These are phyloP conservation scores for Drosophila rhopaloa DNA, from an alignment of 1,140 invertebrate species.

Conservation along the genomic window DNA sequence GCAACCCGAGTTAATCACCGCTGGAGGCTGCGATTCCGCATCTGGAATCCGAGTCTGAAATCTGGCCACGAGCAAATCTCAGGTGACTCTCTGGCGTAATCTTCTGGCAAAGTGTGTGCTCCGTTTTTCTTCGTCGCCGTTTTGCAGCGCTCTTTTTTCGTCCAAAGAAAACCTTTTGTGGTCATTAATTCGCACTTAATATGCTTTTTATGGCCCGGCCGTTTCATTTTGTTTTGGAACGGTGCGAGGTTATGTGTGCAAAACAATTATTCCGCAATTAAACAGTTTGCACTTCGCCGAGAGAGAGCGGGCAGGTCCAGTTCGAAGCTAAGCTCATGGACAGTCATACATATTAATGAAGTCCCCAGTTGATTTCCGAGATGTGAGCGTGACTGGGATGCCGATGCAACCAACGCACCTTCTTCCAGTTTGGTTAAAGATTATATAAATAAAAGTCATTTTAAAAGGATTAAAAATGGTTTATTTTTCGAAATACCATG, in stretches of 20 bases:
- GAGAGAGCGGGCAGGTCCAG: slow-evolving; percentile 22
- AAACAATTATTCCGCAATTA: slow-evolving; percentile 84
- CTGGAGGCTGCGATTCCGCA: slow-evolving; percentile 40
- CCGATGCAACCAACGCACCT: background rate
- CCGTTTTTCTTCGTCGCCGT: slow-evolving; percentile 26
- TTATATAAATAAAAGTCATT: background rate
- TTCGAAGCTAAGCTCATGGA: slow-evolving; percentile 45
- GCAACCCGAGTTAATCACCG: slow-evolving; percentile 65
- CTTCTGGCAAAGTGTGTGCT: slow-evolving; percentile 40
- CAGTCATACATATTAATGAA: slow-evolving; percentile 74
- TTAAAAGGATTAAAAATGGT: background rate
- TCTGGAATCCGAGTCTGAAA: slow-evolving; percentile 23
- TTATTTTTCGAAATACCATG: no score
- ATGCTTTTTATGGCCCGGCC: slow-evolving; percentile 76
- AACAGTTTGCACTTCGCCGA: slow-evolving; percentile 77
- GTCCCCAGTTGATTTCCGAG: slow-evolving; percentile 24
- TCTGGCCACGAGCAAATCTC: slow-evolving; percentile 42
- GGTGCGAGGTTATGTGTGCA: slow-evolving; percentile 81
- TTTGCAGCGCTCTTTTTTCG: no score
- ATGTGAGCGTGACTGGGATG: slow-evolving; percentile 36
- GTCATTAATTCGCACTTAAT: slow-evolving; percentile 83
- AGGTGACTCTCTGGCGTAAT: slow-evolving; percentile 58
- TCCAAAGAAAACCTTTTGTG: slow-evolving; percentile 69
- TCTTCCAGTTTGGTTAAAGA: background rate
- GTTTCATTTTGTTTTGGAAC: slow-evolving; percentile 70